Percentiles rank a stretch among this genome's conserved stretches.
These are phyloP conservation scores for Oxyura jamaicensis DNA, from an alignment of 2,113 vertebrate genomes.

Conservation along the genomic window DNA sequence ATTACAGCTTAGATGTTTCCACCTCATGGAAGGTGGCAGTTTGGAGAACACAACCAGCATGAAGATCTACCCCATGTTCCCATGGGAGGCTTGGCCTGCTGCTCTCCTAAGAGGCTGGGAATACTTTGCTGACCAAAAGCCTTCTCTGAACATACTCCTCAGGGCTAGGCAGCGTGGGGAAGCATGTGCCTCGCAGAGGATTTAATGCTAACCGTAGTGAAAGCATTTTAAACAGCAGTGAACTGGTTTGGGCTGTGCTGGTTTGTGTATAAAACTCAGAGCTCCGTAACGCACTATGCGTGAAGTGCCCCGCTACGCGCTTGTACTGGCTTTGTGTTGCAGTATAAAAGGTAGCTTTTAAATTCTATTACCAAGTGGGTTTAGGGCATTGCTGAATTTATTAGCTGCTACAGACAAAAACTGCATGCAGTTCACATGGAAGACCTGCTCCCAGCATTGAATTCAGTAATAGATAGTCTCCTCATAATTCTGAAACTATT, in stretches of 20 bases:
- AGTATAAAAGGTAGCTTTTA: background rate
- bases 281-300: accelerated
- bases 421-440: background rate
- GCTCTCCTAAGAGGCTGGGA: background rate
- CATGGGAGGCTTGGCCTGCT: accelerated
- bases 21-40: background rate
- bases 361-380: background rate
- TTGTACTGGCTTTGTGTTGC: background rate
- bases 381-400: constrained; percentile 21
- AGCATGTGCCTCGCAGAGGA: background rate
- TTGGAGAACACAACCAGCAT: background rate
- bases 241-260: background rate
- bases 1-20: background rate
- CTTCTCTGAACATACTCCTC: background rate
- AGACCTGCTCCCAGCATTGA: constrained; percentile 7
- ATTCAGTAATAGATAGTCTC: constrained; percentile 9
- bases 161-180: background rate
- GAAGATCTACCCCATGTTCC: background rate
- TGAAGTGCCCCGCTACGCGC: background rate
- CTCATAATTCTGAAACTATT: constrained; percentile 8
- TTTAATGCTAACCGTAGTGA: background rate
- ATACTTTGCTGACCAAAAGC: background rate
- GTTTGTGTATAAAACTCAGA: background rate
- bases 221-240: background rate
- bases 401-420: constrained; percentile 26